A percentile compares a stretch with the other conserved stretches of the same genome.
These are phyloP conservation scores for Calameuta filiformis DNA, from an alignment of 2,888 invertebrate species.

Conservation along the genomic window DNA sequence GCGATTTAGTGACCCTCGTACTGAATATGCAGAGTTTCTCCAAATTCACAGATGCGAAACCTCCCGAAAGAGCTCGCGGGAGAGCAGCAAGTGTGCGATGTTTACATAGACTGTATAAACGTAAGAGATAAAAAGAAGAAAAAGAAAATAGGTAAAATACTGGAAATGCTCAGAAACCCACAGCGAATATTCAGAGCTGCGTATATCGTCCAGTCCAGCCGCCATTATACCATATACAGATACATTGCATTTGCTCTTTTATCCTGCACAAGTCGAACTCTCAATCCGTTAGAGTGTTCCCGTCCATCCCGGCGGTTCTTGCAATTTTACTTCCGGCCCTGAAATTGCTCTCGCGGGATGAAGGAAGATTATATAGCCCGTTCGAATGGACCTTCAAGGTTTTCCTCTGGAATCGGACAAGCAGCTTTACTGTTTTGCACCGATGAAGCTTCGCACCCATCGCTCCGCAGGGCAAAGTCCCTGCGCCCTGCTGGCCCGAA, in stretches of 20 bases:
- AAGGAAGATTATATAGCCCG: not conserved
- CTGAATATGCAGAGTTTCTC: not conserved
- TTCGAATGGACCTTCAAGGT: not conserved
- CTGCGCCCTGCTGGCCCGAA: too few species aligned
- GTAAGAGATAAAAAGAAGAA: not conserved
- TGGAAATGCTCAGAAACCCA: not conserved
- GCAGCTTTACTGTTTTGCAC: not conserved
- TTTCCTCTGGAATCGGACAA: not conserved
- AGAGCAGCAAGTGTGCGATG: too few species aligned
- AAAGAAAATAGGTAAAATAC: slow-evolving; percentile 11
- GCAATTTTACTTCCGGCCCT: not conserved
- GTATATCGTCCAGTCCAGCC: not conserved
- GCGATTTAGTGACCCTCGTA: too few species aligned
- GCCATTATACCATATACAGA: not conserved
- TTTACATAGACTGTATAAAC: too few species aligned
- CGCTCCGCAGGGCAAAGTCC: not conserved
- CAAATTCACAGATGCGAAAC: not conserved
- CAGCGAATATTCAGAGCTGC: not conserved
- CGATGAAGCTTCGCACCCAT: not conserved
- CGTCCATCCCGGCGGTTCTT: not conserved
- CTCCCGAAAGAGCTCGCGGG: not conserved
- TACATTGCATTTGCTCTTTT: not conserved
- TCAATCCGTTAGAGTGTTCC: slow-evolving; percentile 2
- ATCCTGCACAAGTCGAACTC: not conserved
- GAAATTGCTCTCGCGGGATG: not conserved